Evolutionary conservation across 2,797 vertebrate genomes (phyloP).

Genomic region (Ateles fusciceps): DNA sequence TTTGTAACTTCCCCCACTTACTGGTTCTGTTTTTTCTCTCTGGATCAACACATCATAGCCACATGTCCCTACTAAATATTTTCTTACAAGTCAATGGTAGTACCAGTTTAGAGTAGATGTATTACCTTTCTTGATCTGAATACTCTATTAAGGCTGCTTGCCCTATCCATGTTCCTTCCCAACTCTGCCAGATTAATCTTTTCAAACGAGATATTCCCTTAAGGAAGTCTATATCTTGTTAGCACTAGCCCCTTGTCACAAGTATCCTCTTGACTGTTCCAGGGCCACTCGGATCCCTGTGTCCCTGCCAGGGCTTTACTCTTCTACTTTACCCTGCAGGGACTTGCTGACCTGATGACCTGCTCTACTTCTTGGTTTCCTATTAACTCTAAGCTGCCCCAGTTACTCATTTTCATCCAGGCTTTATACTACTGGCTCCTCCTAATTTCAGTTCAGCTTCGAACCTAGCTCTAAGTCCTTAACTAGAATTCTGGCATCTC

Average conservation of each 20-base stretch:
- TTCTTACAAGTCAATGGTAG: neutral
- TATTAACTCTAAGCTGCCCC: neutral
- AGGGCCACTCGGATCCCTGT: neutral
- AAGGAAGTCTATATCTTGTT: neutral
- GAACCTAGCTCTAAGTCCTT: neutral
- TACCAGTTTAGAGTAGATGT: neutral
- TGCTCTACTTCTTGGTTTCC: neutral
- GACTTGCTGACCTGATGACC: neutral
- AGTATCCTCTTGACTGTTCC: neutral
- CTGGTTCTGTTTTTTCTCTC: neutral
- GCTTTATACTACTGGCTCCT: neutral
- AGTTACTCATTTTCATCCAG: slow-evolving; percentile 12
- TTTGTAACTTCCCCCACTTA: neutral
- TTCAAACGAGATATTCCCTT: neutral
- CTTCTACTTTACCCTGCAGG: neutral
- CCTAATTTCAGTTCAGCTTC: neutral
- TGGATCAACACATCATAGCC: neutral
- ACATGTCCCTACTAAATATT: neutral
- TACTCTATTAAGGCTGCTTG: neutral
- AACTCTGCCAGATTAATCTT: neutral
- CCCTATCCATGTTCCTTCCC: neutral
- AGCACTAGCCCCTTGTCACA: neutral
- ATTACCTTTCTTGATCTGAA: neutral
- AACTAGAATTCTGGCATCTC: neutral
- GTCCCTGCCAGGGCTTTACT: neutral